Evolutionary conservation across 2,797 vertebrate species (phyloP).

Genomic region (Brotogeris chrysoptera): DNA sequence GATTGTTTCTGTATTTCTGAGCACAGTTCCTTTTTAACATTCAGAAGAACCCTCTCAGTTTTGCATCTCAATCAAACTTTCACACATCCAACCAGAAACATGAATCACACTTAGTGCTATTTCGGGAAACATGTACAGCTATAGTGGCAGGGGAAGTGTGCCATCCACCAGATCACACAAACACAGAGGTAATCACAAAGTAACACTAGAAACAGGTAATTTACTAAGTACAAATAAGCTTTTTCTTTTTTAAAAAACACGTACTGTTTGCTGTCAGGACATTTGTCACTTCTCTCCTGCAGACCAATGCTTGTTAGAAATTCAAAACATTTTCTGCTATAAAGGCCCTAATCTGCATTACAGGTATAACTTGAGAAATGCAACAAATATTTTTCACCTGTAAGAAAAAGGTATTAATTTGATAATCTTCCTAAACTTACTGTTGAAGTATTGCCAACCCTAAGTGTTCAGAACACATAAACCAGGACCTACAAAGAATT

Average conservation of each 20-base stretch:
- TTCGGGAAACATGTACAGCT: conserved; percentile 6
- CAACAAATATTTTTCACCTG: background rate
- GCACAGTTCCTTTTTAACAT: conserved; percentile 22
- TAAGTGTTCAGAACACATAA: background rate
- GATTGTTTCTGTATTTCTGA: background rate
- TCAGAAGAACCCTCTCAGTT: conserved; percentile 20
- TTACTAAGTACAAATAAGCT: background rate
- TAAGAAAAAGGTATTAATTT: background rate
- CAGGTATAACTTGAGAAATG: background rate
- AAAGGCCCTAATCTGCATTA: background rate
- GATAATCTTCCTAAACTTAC: background rate
- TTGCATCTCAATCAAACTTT: conserved; percentile 57
- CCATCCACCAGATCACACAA: background rate
- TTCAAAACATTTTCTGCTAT: background rate
- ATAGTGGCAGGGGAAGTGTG: background rate
- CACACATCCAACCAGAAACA: conserved; percentile 52
- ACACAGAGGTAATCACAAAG: background rate
- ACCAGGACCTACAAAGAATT: background rate
- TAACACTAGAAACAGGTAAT: background rate
- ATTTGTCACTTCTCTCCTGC: background rate
- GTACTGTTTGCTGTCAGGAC: background rate
- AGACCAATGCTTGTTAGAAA: background rate
- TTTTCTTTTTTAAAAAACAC: background rate
- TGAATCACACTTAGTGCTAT: conserved; percentile 44
- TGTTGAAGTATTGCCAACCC: background rate